Evolutionary conservation across 1,140 invertebrate species (phyloP), one percentile per base, ranked within the genome.

Genomic region (Pseudoatta argentina): DNA sequence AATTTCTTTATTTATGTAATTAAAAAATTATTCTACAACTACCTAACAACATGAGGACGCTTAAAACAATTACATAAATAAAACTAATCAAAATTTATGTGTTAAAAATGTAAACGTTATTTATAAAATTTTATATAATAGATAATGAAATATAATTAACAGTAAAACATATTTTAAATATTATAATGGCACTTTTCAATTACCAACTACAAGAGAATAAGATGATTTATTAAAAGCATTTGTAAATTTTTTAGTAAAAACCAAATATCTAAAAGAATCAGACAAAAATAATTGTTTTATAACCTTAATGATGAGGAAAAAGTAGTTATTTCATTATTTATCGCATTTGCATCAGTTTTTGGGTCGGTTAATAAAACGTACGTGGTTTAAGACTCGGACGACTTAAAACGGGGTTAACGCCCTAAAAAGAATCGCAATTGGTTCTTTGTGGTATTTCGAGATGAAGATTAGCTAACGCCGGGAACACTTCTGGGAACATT

Each of bases 341-440:
- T 51, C 48, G 14, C 4, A 6, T 12, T 57, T 24, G 24, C 64
- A 4, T 3, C 18, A 14, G 1, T 71, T 81, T 81, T 55, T 57
- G 53, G 16, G 0, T 71, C 34, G 57, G 14, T 16, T 57, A 55
- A 57, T 8, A 67, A 67, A 24, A 71, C 34, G 30, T 57, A 53
- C 21, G 30, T 69, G 27, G 21, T 71, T 30, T n/a, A 27, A 69
- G 21, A 44, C 16, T 71, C 16, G 75, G 18, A 0, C 10, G 24
- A 64, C 24, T 10, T 30, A 30, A 81, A 4, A 55, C 5, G 34
- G n/a, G 66, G 51, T 81, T 81, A 71, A 81, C 51, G 51, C 66
- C 53, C 64, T 53, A 71, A 14, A 44, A 81, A 81, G 64, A 81
- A 71, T 34, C 34, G 53, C 21, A 48, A 73, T 73, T 39, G 39